Base-by-base conservation (phyloP, 92 coral and sea anemone genomes). In the Montipora capitata region DNA sequence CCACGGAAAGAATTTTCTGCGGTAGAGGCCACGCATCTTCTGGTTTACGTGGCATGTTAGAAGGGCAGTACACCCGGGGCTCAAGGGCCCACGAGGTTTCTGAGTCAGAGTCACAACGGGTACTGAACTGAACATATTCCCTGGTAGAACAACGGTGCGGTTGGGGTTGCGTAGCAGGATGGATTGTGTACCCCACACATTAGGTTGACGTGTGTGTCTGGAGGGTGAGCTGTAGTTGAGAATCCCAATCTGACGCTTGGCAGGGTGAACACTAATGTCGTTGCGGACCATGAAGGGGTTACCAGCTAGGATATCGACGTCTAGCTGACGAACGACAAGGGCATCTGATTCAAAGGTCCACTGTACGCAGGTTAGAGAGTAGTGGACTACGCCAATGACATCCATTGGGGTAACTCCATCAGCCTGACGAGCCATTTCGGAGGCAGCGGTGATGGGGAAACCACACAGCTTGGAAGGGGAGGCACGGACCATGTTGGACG, bases 371-470 rank as follows among this genome's bases (percentile, higher is more conserved):
- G 83, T 57, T 39, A 92, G 83, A 69, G 91, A 56, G 68, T 85
- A 80, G 88, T 85, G 86, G 44, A 85, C 84, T 44, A 83, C 88
- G 27, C 90, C 91, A 59, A 74, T 81, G 49, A 88, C 84, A 51
- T 84, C 90, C 90, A 80, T 88, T 16, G 93, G 95, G 62, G 90
- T 84, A 10, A 88, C 84, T 15, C 95, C 91, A 72, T 84, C 86
- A 68, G 93, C 87, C 79, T 85, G 93, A 14, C 76, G 76, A 13
- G 90, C 93, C 93, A 84, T 88, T 80, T 93, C 86, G 40, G 89
- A 93, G 80, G 83, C 87, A 2, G 78, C 83, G 64, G 87, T 79
- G 8, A 90, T 68, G 69, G 87, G 75, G 69, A 80, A 79, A 58
- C 90, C 90, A 84, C 78, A 82, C 57, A 90, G 58, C 77, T 43